Evolutionary conservation across 2,113 vertebrate genomes (phyloP).

Genomic region (Hipposideros armiger): DNA sequence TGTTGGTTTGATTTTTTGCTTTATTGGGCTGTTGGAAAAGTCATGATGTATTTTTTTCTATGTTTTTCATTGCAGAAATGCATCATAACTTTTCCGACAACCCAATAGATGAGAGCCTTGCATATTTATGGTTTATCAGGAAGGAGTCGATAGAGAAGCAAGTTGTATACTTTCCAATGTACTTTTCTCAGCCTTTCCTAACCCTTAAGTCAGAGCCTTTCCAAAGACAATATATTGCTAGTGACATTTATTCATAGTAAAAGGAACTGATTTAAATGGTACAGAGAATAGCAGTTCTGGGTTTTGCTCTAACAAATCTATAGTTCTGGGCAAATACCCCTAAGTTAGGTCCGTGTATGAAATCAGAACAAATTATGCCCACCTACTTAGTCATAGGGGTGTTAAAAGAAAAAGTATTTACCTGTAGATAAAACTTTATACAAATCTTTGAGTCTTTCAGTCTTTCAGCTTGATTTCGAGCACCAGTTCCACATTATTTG

Average conservation of each 20-base stretch:
- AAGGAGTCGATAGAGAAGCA: background rate
- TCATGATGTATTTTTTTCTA: too few relatives aligned
- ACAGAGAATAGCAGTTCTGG: background rate
- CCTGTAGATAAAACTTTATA: background rate
- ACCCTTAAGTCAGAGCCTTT: background rate
- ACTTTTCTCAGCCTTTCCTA: background rate
- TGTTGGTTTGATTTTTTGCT: background rate
- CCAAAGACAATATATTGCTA: background rate
- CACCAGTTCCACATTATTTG: background rate
- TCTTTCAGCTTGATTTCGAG: constrained; percentile 21
- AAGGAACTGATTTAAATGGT: background rate
- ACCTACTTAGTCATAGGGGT: background rate
- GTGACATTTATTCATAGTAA: background rate
- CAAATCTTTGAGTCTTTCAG: background rate
- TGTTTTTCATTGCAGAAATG: too few relatives aligned
- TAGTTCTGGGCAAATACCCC: background rate
- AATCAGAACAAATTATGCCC: background rate
- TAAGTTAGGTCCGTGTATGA: background rate
- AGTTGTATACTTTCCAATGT: background rate
- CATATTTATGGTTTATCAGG: background rate
- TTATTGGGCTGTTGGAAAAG: background rate
- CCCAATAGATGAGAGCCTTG: background rate
- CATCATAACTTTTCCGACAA: too few relatives aligned
- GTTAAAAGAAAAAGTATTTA: background rate
- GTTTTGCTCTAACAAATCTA: background rate